Evolutionary conservation across 2,113 vertebrate species (phyloP), one percentile per base, ranked within the genome.

Genomic region (Capra hircus): DNA sequence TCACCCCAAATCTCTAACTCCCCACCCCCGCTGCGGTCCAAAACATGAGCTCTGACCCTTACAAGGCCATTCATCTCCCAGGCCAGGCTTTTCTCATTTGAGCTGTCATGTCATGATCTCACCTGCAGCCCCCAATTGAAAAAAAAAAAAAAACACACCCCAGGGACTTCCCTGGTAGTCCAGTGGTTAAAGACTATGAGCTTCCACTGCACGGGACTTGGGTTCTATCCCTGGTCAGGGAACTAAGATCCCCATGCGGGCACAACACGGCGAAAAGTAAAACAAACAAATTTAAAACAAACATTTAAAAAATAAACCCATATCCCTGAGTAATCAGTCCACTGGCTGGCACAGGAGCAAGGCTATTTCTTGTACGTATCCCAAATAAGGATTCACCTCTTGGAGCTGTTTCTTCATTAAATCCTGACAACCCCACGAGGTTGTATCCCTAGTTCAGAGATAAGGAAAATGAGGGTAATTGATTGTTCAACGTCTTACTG

Each of bases 331-430:
- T 11, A 21, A 10, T 23, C 77, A 10, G 67, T 5, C 23, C 7
- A 0, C n/a, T 4, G 13, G 25, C 40, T 16, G 7, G 25, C 16
- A 21, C 0, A 8, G 33, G 6, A 23, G 7, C 3, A 10, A 59
- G 0, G 3, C 40, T 30, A 21, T 11, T n/a, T 11, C 40, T 2
- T 9, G 2, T 9, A 16, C 1, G 1, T 5, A 23, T 23, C 50
- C 62, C 62, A 81, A 48, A 28, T 3, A 12, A n/a, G 8, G 33
- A 16, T 6, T 4, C 0, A 16, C 43, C 67, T 62, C 53, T 78
- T 27, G 17, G 33, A 53, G 57, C 5, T 15, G 3, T 27, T 15
- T 85, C 40, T 62, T 71, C 36, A 33, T 7, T 62, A n/a, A 74
- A 19, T 71, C 30, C 74, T 80, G 25, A 60, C 28, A 40, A 27